These are phyloP conservation scores for Euwallacea fornicatus DNA, from an alignment of 1,140 invertebrate species.

Conservation along the genomic window DNA sequence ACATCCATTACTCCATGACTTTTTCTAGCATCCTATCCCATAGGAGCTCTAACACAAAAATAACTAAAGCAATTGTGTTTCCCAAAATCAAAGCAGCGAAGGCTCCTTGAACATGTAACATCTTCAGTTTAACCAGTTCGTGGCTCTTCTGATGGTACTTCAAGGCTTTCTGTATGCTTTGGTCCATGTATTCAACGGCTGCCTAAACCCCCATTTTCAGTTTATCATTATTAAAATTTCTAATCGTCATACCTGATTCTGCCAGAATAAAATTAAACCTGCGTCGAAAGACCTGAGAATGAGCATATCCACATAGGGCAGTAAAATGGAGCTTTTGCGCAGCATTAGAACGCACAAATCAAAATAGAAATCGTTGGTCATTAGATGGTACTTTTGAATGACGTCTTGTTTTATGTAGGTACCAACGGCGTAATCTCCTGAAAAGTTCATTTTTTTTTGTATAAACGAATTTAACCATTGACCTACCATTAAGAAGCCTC, in stretches of 20 bases:
- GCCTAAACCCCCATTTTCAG: constrained; percentile 27
- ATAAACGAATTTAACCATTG: background rate
- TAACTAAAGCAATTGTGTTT: constrained; percentile 19
- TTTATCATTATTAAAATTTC: background rate
- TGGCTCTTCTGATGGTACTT: constrained; percentile 30
- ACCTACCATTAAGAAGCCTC: constrained; percentile 11
- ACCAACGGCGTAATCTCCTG: constrained; percentile 58
- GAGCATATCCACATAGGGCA: constrained; percentile 41
- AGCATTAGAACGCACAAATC: constrained; percentile 60
- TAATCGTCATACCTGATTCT: constrained; percentile 42
- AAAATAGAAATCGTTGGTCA: constrained; percentile 62
- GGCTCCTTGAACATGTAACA: constrained; percentile 42
- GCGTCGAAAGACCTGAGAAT: constrained; percentile 47
- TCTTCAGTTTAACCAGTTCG: constrained; percentile 39
- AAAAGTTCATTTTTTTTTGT: background rate
- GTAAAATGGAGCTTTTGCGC: constrained; percentile 59
- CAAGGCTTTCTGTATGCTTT: constrained; percentile 39
- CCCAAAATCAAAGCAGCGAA: constrained; percentile 42
- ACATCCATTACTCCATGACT: background rate
- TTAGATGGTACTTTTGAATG: constrained; percentile 56
- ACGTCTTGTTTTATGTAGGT: constrained; percentile 59
- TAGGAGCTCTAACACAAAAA: constrained; percentile 28
- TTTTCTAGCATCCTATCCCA: background rate
- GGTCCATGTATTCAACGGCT: constrained; percentile 38
- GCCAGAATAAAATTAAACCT: constrained; percentile 49